A percentile compares a stretch with the other conserved stretches of the same genome.
phyloP scores from a whole-genome alignment of 2,797 vertebrate species.

The Agapornis canus region DNA sequence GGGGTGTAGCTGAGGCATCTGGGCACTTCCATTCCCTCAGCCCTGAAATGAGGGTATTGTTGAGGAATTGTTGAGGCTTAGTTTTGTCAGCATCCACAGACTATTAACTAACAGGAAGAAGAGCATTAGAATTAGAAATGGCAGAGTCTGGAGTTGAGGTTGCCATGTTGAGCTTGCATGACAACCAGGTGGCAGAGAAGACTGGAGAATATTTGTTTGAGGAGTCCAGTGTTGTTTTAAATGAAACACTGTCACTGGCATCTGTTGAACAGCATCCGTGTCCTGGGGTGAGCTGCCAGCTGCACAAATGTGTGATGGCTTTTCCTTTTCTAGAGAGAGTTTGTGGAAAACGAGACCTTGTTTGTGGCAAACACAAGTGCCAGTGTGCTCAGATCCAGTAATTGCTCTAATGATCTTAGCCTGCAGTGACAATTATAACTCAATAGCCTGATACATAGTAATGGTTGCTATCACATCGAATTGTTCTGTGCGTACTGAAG shows the following conservation, averaged over 20 bases:
- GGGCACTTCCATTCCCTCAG: background rate
- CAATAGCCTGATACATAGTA: slow-evolving; percentile 5
- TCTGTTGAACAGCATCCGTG: background rate
- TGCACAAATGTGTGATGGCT: background rate
- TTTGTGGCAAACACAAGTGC: background rate
- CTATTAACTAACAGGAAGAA: background rate
- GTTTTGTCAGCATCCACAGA: background rate
- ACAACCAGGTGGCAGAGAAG: background rate
- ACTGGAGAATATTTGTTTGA: background rate
- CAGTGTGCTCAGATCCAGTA: slow-evolving; percentile 17
- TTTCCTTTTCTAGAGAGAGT: background rate
- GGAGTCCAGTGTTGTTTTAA: background rate
- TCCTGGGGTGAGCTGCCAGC: background rate
- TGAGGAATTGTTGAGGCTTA: background rate
- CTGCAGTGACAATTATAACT: background rate
- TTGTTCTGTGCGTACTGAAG: background rate
- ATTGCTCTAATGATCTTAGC: slow-evolving; percentile 36
- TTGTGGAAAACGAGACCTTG: background rate
- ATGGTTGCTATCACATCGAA: background rate
- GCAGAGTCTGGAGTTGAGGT: background rate
- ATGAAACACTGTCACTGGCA: background rate
- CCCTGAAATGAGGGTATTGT: background rate
- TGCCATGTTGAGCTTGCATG: slow-evolving; percentile 7
- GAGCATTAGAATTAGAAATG: slow-evolving; percentile 36
- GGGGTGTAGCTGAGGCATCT: background rate